Conservation (phyloP, 2,888 invertebrate genomes). For the Coenonympha glycerion region DNA sequence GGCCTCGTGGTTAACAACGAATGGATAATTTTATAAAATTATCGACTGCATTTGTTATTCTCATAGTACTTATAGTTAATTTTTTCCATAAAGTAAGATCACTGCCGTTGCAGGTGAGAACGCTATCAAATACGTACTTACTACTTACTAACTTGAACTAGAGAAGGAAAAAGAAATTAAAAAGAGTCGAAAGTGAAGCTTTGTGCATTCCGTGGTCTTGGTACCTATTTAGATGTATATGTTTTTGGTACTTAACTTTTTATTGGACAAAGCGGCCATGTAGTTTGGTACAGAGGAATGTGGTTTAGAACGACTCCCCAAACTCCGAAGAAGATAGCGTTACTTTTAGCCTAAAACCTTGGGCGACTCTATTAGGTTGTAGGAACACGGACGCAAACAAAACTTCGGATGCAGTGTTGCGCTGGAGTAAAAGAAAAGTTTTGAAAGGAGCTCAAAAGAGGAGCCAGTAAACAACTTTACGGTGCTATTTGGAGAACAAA, state of each 20-base stretch:
- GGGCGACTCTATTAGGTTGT: slow-evolving; percentile 22
- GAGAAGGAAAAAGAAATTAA: no score
- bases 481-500: slow-evolving; percentile 58
- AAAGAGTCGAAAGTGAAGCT: no score
- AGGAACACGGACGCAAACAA: slow-evolving; percentile 21
- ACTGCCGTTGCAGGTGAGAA: no score
- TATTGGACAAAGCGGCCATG: neutral
- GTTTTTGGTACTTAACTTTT: neutral
- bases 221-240: no score
- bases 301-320: neutral
- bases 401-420: slow-evolving; percentile 25
- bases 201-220: no score
- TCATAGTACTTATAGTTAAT: no score
- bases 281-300: neutral
- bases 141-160: no score
- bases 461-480: slow-evolving; percentile 53
- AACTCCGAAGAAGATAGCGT: neutral
- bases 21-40: no score
- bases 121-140: no score
- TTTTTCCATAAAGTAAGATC: no score
- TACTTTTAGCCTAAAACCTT: slow-evolving; percentile 6
- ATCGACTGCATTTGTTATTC: no score
- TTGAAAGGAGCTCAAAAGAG: slow-evolving; percentile 36
- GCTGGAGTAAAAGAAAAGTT: slow-evolving; percentile 29
- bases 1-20: no score